Evolutionary conservation across 1,140 invertebrate species (phyloP).

Genomic region (Apis cerana): DNA sequence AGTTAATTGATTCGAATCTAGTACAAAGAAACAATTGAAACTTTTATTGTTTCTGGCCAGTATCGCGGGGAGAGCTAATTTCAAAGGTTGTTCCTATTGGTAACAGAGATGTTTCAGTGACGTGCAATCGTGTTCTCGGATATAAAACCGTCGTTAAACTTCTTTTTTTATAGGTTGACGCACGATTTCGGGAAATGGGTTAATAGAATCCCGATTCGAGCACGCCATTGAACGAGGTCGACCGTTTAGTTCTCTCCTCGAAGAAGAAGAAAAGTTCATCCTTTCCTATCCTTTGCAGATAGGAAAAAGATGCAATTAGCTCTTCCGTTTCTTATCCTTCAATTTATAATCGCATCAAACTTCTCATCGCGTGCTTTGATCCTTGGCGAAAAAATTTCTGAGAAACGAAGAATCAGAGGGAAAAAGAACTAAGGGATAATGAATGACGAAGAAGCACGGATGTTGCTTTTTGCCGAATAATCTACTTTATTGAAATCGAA

Average conservation of each 20-base stretch:
- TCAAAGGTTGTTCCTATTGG: slow-evolving; percentile 7
- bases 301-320: slow-evolving; percentile 56
- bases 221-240: slow-evolving; percentile 3
- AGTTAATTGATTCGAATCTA: not conserved
- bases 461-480: not conserved
- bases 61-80: slow-evolving; percentile 23
- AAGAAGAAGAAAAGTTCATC: not conserved
- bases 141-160: slow-evolving; percentile 51
- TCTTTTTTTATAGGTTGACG: slow-evolving; percentile 44
- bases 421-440: not conserved
- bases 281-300: not conserved
- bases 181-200: slow-evolving; percentile 50
- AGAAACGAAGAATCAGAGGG: not conserved
- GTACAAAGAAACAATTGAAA: slow-evolving; percentile 40
- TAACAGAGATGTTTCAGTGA: slow-evolving; percentile 39
- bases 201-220: slow-evolving; percentile 64
- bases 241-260: slow-evolving; percentile 33
- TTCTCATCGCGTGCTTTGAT: slow-evolving; percentile 60
- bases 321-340: slow-evolving; percentile 47
- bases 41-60: not conserved
- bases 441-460: not conserved
- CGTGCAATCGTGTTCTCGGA: not conserved
- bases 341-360: slow-evolving; percentile 58
- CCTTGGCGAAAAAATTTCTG: slow-evolving; percentile 23
- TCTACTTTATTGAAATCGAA: not conserved